Evolutionary conservation across 2,888 invertebrate species (phyloP).

Genomic region (Rosalia funebris): DNA sequence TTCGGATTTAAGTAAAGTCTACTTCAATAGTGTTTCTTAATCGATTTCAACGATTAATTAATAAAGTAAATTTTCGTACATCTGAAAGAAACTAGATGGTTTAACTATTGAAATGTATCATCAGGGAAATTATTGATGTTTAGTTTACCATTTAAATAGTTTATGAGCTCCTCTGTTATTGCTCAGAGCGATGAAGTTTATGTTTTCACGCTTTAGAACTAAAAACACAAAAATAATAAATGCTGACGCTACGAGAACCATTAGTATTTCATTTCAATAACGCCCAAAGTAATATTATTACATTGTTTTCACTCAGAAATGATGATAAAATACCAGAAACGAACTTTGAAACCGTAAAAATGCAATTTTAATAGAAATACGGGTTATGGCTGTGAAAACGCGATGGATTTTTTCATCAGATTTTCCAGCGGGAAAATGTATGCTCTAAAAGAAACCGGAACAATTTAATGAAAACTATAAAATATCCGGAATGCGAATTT

Average conservation of each 20-base stretch:
- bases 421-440: slow-evolving; percentile 51
- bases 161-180: slow-evolving; percentile 16
- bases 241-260: slow-evolving; percentile 44
- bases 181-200: slow-evolving; percentile 4
- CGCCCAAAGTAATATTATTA: slow-evolving; percentile 57
- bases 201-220: slow-evolving; percentile 12
- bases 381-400: slow-evolving; percentile 51
- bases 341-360: slow-evolving; percentile 57
- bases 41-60: too few relatives aligned
- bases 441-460: slow-evolving; percentile 50
- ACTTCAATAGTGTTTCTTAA: too few relatives aligned
- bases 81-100: too few relatives aligned
- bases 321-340: slow-evolving; percentile 59
- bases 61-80: too few relatives aligned
- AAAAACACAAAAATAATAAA: slow-evolving; percentile 16
- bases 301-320: slow-evolving; percentile 59
- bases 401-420: slow-evolving; percentile 52
- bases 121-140: too few relatives aligned
- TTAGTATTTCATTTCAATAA: slow-evolving; percentile 56
- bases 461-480: slow-evolving; percentile 56
- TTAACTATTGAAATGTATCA: too few relatives aligned
- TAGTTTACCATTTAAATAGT: slow-evolving; percentile 3
- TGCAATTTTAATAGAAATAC: slow-evolving; percentile 59
- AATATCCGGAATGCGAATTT: slow-evolving; percentile 50
- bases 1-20: too few relatives aligned